Percentiles rank a stretch among this genome's conserved stretches.
Evolutionary conservation across 2,888 invertebrate genomes (phyloP).

Genomic region (Cheilosia pagana): DNA sequence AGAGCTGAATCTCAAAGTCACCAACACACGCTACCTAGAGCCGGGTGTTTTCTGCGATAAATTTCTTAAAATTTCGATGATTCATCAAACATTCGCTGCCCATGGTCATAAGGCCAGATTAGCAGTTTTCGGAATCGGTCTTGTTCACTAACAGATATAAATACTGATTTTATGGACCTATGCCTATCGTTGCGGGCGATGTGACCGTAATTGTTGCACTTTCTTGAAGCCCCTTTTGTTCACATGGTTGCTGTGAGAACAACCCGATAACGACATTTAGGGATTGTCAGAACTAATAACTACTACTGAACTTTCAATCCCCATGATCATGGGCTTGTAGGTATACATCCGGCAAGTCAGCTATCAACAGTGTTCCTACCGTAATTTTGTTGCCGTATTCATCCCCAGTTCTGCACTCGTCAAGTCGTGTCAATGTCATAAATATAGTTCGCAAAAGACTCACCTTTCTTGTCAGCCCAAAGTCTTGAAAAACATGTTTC

Average conservation of each 20-base stretch:
- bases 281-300: slow-evolving; percentile 30
- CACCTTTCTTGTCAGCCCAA: no score
- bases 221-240: neutral
- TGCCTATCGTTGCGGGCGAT: slow-evolving; percentile 14
- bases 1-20: neutral
- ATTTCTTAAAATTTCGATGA: neutral
- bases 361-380: slow-evolving; percentile 51
- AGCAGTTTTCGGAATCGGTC: neutral
- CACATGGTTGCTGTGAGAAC: neutral
- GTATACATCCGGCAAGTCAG: slow-evolving; percentile 52
- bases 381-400: slow-evolving; percentile 13
- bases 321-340: slow-evolving; percentile 61
- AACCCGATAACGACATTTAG: neutral
- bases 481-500: no score
- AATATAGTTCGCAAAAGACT: no score
- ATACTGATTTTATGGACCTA: slow-evolving; percentile 3
- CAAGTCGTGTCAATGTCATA: slow-evolving; percentile 1
- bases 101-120: slow-evolving; percentile 29
- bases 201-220: slow-evolving; percentile 28
- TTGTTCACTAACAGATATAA: neutral
- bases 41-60: slow-evolving; percentile 7
- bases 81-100: neutral
- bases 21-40: neutral
- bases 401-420: slow-evolving; percentile 17
- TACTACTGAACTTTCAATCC: slow-evolving; percentile 53